A percentile compares a stretch with the other conserved stretches of the same genome.
Evolutionary conservation across 2,888 invertebrate genomes (phyloP).

Genomic region (Morpho helenor): DNA sequence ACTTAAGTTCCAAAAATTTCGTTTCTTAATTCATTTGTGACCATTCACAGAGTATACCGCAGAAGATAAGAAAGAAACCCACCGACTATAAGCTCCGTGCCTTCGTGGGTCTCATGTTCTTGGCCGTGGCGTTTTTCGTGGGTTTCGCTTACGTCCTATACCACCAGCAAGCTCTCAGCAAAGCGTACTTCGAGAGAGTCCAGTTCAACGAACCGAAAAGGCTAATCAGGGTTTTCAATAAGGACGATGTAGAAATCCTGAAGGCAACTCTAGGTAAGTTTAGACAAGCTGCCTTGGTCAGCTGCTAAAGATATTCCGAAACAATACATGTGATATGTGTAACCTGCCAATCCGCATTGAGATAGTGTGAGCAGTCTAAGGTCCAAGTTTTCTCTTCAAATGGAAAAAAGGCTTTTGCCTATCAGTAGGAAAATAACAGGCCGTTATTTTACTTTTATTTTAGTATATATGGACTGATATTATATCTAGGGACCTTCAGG

Average conservation of each 20-base stretch:
- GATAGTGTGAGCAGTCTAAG: too few species aligned
- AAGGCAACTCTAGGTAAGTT: conserved; percentile 80
- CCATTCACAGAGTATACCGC: conserved; percentile 82
- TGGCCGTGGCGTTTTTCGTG: conserved; percentile 89
- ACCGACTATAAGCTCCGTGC: conserved; percentile 89
- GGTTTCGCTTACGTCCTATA: conserved; percentile 91
- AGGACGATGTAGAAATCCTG: conserved; percentile 84
- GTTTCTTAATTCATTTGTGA: too few species aligned
- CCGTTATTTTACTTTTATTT: too few species aligned
- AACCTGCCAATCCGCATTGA: too few species aligned
- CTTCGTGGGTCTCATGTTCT: conserved; percentile 89
- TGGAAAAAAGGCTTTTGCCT: too few species aligned
- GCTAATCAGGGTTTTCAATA: conserved; percentile 85
- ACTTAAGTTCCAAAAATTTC: too few species aligned
- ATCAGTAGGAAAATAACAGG: too few species aligned
- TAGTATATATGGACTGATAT: too few species aligned
- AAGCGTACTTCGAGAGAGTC: conserved; percentile 90
- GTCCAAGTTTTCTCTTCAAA: too few species aligned
- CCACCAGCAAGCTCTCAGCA: conserved; percentile 88
- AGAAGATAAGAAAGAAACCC: conserved; percentile 84
- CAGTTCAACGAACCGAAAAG: conserved; percentile 90
- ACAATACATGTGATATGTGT: not conserved
- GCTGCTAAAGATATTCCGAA: not conserved
- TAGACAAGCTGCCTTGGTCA: too few species aligned
- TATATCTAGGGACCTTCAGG: too few species aligned